Conservation (phyloP, 2,888 invertebrate genomes). For the Prionchulus punctatus region DNA sequence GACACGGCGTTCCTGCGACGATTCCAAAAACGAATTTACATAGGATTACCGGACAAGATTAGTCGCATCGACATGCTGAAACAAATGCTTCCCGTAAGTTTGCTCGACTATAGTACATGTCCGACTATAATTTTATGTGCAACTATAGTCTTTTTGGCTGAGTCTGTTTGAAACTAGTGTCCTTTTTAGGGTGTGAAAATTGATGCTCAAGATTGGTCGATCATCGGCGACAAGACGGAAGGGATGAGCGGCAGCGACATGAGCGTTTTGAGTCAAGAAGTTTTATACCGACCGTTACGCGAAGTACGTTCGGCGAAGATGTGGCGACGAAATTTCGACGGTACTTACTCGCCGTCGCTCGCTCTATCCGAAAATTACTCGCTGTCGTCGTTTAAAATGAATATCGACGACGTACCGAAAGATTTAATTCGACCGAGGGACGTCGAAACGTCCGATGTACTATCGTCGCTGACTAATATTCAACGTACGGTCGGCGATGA, state of each 20-base stretch:
- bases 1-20: constrained; percentile 45
- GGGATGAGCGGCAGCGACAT: constrained; percentile 45
- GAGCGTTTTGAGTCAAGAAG: constrained; percentile 37
- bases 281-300: constrained; percentile 39
- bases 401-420: neutral
- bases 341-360: neutral
- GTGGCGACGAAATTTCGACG: neutral
- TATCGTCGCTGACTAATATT: neutral
- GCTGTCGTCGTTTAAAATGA: neutral
- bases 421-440: neutral
- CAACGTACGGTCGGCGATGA: neutral
- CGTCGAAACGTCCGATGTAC: neutral
- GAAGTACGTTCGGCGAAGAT: constrained; percentile 29
- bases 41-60: constrained; percentile 42
- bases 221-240: constrained; percentile 37
- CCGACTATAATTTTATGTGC: no score
- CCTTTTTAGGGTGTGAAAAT: neutral
- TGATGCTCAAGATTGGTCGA: constrained; percentile 30
- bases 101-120: no score
- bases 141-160: no score
- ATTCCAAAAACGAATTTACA: constrained; percentile 43
- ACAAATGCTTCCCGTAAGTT: neutral
- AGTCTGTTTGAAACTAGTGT: no score
- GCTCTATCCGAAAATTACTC: neutral
- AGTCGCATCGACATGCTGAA: constrained; percentile 9